phyloP scores from a whole-genome alignment of 2,888 invertebrate genomes.

The Chrysodeixis includens region DNA sequence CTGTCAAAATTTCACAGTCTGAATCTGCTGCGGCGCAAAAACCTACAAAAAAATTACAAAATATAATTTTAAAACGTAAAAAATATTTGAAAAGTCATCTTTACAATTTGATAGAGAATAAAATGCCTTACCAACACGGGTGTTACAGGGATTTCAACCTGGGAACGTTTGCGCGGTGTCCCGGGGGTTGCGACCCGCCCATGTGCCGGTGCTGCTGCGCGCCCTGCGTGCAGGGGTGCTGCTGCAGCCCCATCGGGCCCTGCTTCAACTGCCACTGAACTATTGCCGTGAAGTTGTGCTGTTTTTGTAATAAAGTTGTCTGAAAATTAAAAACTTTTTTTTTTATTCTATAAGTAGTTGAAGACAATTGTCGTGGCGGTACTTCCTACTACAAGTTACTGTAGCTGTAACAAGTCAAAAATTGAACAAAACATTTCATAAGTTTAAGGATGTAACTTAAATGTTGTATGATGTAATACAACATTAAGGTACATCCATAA shows the following conservation, averaged over 20 bases:
- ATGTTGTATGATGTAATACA: too few relatives aligned
- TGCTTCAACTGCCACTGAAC: conserved; percentile 70
- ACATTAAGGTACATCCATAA: too few relatives aligned
- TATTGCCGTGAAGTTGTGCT: conserved; percentile 12
- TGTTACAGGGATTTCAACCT: conserved; percentile 78
- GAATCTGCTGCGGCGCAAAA: conserved; percentile 22
- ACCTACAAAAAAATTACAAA: conserved; percentile 17
- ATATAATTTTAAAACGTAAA: conserved; percentile 9
- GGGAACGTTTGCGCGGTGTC: conserved; percentile 77
- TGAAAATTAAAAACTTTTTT: background rate
- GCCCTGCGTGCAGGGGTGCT: conserved; percentile 66
- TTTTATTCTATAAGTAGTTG: too few relatives aligned
- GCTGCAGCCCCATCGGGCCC: conserved; percentile 72
- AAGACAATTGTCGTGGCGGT: too few relatives aligned
- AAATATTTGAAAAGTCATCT: background rate
- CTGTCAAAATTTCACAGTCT: conserved; percentile 23
- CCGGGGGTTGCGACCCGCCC: conserved; percentile 72
- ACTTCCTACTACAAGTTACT: too few relatives aligned
- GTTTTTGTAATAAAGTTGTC: conserved; percentile 27
- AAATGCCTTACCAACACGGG: conserved; percentile 74
- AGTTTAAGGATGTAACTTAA: too few relatives aligned
- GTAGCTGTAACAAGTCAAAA: too few relatives aligned
- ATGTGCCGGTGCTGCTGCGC: conserved; percentile 60
- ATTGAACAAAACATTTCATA: too few relatives aligned
- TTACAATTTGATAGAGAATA: conserved; percentile 11